Conservation (phyloP, 2,888 invertebrate species). For the Nymphalis urticae region DNA sequence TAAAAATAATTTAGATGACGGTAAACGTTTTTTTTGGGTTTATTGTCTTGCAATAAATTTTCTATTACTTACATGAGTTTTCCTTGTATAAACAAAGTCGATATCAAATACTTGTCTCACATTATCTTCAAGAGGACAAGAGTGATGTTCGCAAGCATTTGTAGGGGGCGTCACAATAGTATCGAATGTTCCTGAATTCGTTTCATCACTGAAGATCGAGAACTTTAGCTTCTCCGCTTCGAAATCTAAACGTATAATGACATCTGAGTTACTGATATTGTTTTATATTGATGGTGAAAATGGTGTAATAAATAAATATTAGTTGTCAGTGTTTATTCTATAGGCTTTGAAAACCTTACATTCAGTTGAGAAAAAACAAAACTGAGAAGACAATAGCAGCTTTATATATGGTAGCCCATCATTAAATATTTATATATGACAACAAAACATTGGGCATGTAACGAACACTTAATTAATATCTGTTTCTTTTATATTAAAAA, state of each 20-base stretch:
- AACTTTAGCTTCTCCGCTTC: conserved; percentile 53
- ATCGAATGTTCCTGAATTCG: conserved; percentile 48
- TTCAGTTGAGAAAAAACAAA: too few relatives aligned
- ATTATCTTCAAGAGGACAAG: conserved; percentile 54
- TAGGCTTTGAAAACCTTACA: too few relatives aligned
- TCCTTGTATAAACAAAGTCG: conserved; percentile 51
- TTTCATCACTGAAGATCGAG: conserved; percentile 52
- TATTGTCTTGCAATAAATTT: neutral
- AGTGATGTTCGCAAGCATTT: conserved; percentile 51
- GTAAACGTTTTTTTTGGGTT: too few relatives aligned
- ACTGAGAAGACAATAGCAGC: too few relatives aligned
- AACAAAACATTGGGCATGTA: too few relatives aligned
- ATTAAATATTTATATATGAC: too few relatives aligned
- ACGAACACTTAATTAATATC: too few relatives aligned
- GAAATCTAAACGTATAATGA: conserved; percentile 50
- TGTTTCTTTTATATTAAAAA: too few relatives aligned
- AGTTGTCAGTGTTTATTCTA: too few relatives aligned
- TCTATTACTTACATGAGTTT: conserved; percentile 49
- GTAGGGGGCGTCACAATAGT: conserved; percentile 46
- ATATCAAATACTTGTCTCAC: conserved; percentile 55
- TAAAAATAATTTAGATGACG: too few relatives aligned
- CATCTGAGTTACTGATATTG: neutral
- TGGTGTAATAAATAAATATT: too few relatives aligned
- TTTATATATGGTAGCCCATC: too few relatives aligned
- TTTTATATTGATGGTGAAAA: neutral